Percentiles rank a stretch among this genome's conserved stretches.
Evolutionary conservation across 2,113 vertebrate species (phyloP).

Genomic region (Callithrix jacchus): DNA sequence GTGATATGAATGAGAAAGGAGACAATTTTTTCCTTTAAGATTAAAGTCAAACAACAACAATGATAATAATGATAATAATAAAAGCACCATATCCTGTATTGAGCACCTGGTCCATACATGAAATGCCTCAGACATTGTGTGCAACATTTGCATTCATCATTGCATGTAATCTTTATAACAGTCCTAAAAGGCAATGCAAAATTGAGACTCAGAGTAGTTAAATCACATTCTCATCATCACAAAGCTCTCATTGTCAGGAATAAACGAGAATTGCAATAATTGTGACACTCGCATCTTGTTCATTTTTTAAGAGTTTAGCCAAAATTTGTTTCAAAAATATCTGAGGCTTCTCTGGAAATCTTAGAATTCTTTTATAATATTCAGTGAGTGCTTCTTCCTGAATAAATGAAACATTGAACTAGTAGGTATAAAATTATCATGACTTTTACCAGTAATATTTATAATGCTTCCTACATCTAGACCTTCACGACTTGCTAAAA

Average conservation of each 20-base stretch:
- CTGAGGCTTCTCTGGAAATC: background rate
- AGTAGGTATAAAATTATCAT: background rate
- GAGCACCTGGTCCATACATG: too few relatives aligned
- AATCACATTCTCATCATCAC: background rate
- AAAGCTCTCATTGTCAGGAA: background rate
- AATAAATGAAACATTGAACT: background rate
- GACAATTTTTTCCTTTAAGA: background rate
- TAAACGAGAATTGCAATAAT: background rate
- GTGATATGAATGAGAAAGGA: background rate
- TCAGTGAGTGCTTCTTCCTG: background rate
- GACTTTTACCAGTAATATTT: background rate
- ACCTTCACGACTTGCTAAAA: background rate
- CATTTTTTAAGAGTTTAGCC: background rate
- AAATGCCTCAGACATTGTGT: background rate
- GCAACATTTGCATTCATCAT: background rate
- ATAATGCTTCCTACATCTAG: background rate
- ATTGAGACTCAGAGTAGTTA: background rate
- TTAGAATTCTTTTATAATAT: background rate
- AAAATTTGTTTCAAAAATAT: background rate
- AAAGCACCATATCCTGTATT: background rate
- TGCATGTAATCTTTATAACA: background rate
- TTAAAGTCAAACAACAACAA: background rate
- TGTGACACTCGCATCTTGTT: background rate
- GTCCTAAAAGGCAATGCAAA: background rate
- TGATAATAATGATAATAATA: background rate